Percentiles rank a stretch among this genome's conserved stretches.
Conservation (phyloP, 2,888 invertebrate genomes). For the Yponomeuta malinellus region DNA sequence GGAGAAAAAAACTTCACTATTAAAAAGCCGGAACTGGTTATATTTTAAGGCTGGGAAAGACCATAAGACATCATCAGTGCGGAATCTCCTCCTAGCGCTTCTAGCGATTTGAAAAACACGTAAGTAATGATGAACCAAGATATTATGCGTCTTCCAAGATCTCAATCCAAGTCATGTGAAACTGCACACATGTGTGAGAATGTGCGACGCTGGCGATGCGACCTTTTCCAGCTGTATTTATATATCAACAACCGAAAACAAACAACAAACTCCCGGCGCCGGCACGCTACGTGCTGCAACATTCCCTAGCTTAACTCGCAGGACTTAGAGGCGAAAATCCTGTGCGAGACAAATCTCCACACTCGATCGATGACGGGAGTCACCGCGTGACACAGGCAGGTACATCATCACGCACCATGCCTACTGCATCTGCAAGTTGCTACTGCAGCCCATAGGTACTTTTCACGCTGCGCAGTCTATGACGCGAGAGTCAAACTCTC, state of each 20-base stretch:
- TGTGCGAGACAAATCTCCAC: background rate
- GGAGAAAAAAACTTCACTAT: too few relatives aligned
- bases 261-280: conserved; percentile 39
- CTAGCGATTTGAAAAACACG: too few relatives aligned
- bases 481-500: background rate
- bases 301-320: background rate
- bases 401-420: too few relatives aligned
- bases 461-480: background rate
- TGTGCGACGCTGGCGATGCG: background rate
- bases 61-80: too few relatives aligned
- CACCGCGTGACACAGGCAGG: too few relatives aligned
- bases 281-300: background rate
- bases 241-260: conserved; percentile 67
- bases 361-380: background rate
- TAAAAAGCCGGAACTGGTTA: too few relatives aligned
- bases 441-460: background rate
- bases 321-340: background rate
- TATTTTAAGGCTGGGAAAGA: too few relatives aligned
- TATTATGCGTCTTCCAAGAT: background rate
- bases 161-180: background rate
- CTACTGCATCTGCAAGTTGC: background rate
- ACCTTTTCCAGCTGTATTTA: conserved; percentile 62
- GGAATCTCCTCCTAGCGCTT: too few relatives aligned
- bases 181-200: background rate
- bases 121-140: too few relatives aligned